Evolutionary conservation across 2,113 vertebrate genomes (phyloP).

Genomic region (Arenaria interpres): DNA sequence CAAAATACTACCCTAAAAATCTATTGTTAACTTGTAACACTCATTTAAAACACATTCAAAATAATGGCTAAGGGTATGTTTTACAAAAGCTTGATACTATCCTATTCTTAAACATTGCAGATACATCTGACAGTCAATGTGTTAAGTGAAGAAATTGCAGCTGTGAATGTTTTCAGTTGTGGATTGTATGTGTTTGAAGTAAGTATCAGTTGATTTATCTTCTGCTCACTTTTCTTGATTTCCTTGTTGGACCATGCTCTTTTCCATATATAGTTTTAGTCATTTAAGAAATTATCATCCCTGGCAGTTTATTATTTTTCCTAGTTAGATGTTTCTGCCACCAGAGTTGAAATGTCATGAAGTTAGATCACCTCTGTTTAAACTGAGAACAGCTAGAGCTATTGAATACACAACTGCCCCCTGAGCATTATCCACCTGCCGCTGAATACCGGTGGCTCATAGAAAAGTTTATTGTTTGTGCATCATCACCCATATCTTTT

Average conservation of each 20-base stretch:
- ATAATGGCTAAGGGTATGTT: neutral
- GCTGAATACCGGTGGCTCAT: neutral
- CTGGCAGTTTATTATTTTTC: neutral
- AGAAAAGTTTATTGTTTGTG: neutral
- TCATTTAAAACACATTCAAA: neutral
- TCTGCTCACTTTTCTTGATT: neutral
- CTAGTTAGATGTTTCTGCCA: fast-evolving
- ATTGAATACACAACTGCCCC: neutral
- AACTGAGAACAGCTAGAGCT: neutral
- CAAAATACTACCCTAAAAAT: neutral
- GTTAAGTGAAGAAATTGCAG: neutral
- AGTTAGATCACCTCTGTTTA: neutral
- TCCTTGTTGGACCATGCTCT: neutral
- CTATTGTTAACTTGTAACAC: neutral
- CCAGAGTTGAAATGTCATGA: neutral
- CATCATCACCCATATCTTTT: neutral
- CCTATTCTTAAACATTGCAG: neutral
- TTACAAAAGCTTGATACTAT: neutral
- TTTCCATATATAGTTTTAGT: neutral
- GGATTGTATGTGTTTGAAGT: neutral
- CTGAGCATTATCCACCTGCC: neutral
- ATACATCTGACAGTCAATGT: neutral
- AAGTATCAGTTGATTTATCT: neutral
- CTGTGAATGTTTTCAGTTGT: neutral
- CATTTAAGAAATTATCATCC: neutral